Percentiles rank a stretch among this genome's conserved stretches.
Conservation (phyloP, 2,888 invertebrate species). For the Caenorhabditis becei region DNA sequence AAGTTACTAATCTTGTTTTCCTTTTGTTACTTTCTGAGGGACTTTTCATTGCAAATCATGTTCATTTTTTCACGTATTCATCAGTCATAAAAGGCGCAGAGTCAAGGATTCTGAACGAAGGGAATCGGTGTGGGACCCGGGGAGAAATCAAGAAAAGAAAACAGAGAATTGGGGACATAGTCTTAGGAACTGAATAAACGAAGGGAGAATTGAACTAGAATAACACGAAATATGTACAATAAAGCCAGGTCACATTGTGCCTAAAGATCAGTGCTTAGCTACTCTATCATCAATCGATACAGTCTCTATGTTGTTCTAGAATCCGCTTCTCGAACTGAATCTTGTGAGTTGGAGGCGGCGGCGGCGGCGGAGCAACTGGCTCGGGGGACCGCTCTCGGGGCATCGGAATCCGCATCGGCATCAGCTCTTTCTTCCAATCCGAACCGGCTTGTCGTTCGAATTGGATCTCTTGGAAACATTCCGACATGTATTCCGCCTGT, state of each 20-base stretch:
- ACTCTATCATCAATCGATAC: slow-evolving; percentile 40
- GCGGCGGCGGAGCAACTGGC: not conserved
- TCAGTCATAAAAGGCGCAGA: slow-evolving; percentile 1
- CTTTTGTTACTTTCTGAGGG: too few species aligned
- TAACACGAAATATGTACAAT: not conserved
- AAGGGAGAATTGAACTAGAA: not conserved
- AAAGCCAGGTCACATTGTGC: not conserved
- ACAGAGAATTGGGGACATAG: slow-evolving; percentile 2
- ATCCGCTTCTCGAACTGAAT: slow-evolving; percentile 56
- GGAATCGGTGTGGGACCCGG: not conserved
- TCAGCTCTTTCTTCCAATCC: slow-evolving; percentile 47
- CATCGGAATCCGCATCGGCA: slow-evolving; percentile 13
- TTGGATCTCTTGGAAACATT: slow-evolving; percentile 88
- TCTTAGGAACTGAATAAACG: not conserved
- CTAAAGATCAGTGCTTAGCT: not conserved
- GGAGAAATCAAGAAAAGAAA: not conserved
- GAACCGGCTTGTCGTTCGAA: slow-evolving; percentile 67
- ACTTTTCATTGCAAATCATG: not conserved
- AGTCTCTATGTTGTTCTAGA: slow-evolving; percentile 53
- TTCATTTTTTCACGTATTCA: slow-evolving; percentile 2
- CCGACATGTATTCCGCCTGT: slow-evolving; percentile 92
- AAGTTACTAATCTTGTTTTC: too few species aligned
- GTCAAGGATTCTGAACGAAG: not conserved
- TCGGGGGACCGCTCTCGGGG: not conserved
- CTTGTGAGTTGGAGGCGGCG: slow-evolving; percentile 9